Conservation (phyloP, 2,113 vertebrate genomes). For the Todiramphus saurophagus region DNA sequence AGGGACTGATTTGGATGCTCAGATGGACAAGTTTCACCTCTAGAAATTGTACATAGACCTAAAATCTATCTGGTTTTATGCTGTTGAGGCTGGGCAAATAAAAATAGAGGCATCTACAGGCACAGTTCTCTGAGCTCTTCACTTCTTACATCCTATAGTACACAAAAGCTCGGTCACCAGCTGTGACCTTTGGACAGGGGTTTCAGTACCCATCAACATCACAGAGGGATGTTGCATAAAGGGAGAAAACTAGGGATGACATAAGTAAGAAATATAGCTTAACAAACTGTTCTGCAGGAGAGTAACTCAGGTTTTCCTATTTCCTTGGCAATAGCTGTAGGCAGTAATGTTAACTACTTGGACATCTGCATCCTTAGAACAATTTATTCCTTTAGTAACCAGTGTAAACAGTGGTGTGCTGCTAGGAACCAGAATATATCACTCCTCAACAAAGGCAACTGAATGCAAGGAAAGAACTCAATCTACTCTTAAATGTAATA, state of each 20-base stretch:
- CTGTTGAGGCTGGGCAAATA: neutral
- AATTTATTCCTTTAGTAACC: conserved; percentile 70
- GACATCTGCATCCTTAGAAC: conserved; percentile 68
- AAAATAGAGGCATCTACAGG: neutral
- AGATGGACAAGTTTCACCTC: neutral
- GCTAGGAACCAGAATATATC: conserved; percentile 54
- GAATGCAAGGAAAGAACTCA: conserved; percentile 49
- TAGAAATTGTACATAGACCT: neutral
- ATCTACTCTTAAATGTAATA: conserved; percentile 38
- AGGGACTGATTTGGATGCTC: neutral
- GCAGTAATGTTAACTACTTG: conserved; percentile 62
- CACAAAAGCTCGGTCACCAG: neutral
- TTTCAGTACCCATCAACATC: neutral
- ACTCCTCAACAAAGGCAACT: conserved; percentile 16
- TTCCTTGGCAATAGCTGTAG: conserved; percentile 54
- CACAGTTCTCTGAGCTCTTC: neutral
- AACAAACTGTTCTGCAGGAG: conserved; percentile 46
- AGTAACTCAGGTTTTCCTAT: conserved; percentile 65
- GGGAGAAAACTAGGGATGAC: conserved; percentile 1
- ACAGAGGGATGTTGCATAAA: neutral
- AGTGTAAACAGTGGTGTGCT: conserved; percentile 43
- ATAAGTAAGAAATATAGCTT: conserved; percentile 37
- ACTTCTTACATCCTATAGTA: neutral
- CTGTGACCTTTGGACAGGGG: neutral
- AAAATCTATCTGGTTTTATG: neutral